phyloP scores from a whole-genome alignment of 30 jellyfish, hydroid and myxozoan genomes.

The Aurelia aurita region DNA sequence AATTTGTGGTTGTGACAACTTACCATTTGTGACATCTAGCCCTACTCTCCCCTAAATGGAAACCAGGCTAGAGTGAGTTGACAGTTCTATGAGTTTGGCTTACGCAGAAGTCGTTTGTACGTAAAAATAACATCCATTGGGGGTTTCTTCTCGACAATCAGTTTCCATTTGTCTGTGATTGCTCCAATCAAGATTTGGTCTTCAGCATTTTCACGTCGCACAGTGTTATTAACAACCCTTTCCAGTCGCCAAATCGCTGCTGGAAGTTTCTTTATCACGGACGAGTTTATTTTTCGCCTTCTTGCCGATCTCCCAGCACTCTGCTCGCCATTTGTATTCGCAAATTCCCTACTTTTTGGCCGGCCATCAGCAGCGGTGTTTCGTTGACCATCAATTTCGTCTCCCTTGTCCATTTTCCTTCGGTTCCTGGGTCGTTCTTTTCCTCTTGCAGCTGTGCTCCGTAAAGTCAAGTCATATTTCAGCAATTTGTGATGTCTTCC shows the following conservation, averaged over 20 bases:
- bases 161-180: conserved; percentile 34
- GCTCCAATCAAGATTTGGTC: conserved; percentile 43
- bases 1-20: no score
- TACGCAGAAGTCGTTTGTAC: conserved; percentile 28
- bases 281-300: background rate
- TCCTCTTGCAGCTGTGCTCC: conserved; percentile 10
- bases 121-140: conserved; percentile 17
- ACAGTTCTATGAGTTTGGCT: background rate
- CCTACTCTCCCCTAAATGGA: no score
- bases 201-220: conserved; percentile 19
- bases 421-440: background rate
- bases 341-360: background rate
- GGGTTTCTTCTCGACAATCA: conserved; percentile 31
- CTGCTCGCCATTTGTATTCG: no score
- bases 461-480: conserved; percentile 15
- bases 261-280: background rate
- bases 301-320: background rate
- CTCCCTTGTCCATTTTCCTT: background rate
- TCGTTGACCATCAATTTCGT: background rate
- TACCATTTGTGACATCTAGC: no score
- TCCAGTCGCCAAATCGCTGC: conserved; percentile 22
- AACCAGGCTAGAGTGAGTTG: no score
- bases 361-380: background rate
- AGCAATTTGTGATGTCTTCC: background rate
- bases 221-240: background rate